Evolutionary conservation across 1,140 invertebrate genomes (phyloP), one percentile per base, ranked within the genome.

Genomic region (Caerostris extrusa): DNA sequence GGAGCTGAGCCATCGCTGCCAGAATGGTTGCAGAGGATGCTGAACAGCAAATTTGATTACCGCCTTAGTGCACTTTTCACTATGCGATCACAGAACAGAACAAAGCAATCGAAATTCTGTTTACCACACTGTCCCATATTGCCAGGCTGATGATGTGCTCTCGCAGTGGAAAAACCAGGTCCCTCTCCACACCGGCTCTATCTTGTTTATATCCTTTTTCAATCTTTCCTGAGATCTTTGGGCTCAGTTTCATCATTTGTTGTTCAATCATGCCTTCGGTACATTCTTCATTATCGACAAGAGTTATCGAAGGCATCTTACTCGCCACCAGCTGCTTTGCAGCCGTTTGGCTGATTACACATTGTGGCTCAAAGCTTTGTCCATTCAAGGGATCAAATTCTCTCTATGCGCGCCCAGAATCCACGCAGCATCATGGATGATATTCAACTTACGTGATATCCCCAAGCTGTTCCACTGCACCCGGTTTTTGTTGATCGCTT

Each of bases 151-250:
- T 85, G 56, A 3, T 10, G 58, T 50, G 17, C 83, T 85, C 58
- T 85, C 10, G 56, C 58, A 1, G 58, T 85, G 8, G 8, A 56
- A 58, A 60, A 58, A 58, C 83, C 83, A 2, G 7, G 53, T 8
- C 55, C 55, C 17, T 58, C 17, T 58, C 19, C 83, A n/a, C 55
- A 10, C 12, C 19, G 8, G 12, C 55, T 58, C 17, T 58, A 7
- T 17, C 83, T 7, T 85, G 58, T n/a, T 85, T 85, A 57, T 85
- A 85, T 34, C 83, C 83, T 60, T 85, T 85, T 50, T 7, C 12
- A 8, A n/a, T n/a, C n/a, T n/a, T n/a, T n/a, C 55, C 12, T 2
- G 3, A 3, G 3, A 3, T 4, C 17, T 85, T 7, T 58, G 83
- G 83, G 57, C 17, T n/a, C 4, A 58, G 83, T 57, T 85, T 57